phyloP scores from a whole-genome alignment of 1,140 invertebrate genomes.

The Bursaphelenchus mucronatus region DNA sequence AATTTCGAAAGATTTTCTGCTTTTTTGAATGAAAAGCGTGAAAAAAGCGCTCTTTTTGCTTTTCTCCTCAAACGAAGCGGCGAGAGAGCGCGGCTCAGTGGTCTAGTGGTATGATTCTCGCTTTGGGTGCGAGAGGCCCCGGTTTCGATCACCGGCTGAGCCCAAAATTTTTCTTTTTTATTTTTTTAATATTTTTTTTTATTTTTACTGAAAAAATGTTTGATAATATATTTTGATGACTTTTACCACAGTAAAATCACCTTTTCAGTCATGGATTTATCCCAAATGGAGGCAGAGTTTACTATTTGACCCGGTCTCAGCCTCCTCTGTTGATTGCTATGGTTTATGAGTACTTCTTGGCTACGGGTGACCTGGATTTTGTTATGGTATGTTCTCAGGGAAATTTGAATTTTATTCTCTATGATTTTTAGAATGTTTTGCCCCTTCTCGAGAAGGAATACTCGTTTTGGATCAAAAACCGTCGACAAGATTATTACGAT shows the following conservation, averaged over 20 bases:
- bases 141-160: slow-evolving; percentile 51
- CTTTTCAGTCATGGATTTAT: slow-evolving; percentile 69
- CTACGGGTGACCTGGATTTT: slow-evolving; percentile 71
- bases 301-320: slow-evolving; percentile 76
- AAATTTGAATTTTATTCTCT: not conserved
- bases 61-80: no score
- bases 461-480: slow-evolving; percentile 49
- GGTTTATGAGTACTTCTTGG: slow-evolving; percentile 71
- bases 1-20: not conserved
- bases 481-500: slow-evolving; percentile 34
- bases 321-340: slow-evolving; percentile 78
- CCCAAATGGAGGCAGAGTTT: slow-evolving; percentile 81
- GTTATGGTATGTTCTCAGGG: slow-evolving; percentile 29
- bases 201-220: not conserved
- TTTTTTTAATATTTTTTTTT: not conserved
- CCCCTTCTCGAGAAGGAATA: slow-evolving; percentile 57
- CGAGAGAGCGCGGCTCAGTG: slow-evolving; percentile 12
- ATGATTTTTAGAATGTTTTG: slow-evolving; percentile 41
- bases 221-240: not conserved
- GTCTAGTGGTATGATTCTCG: slow-evolving; percentile 60
- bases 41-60: no score
- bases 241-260: not conserved
- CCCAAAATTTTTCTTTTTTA: slow-evolving; percentile 10
- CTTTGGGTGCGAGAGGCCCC: slow-evolving; percentile 59
- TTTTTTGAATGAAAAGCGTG: not conserved